phyloP scores from a whole-genome alignment of 2,113 vertebrate genomes.

The Leptocoma aspasia region DNA sequence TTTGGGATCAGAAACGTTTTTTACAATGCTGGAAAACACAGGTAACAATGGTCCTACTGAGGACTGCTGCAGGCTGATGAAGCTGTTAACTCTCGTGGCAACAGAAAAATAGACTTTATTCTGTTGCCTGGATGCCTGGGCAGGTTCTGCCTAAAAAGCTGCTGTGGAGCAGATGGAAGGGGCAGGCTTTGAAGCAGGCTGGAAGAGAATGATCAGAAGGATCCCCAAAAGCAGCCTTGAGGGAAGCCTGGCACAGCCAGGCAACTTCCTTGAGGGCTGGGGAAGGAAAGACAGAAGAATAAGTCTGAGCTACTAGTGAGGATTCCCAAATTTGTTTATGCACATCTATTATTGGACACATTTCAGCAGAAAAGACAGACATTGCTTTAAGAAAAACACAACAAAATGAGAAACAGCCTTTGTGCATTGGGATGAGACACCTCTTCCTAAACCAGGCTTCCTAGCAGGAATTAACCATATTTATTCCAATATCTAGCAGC shows the following conservation, averaged over 20 bases:
- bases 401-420: background rate
- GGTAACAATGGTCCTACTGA: background rate
- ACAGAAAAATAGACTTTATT: background rate
- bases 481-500: background rate
- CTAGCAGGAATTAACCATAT: background rate
- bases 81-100: background rate
- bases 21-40: background rate
- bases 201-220: background rate
- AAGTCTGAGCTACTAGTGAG: background rate
- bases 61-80: background rate
- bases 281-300: background rate
- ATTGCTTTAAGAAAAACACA: background rate
- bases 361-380: background rate
- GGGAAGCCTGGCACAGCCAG: background rate
- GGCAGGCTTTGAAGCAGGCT: background rate
- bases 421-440: background rate
- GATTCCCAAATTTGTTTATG: background rate
- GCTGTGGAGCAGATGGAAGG: background rate
- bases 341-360: background rate
- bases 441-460: background rate
- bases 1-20: background rate
- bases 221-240: background rate
- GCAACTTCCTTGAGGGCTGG: accelerated
- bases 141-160: background rate
- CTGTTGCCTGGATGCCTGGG: background rate